Conservation (phyloP, 2,888 invertebrate genomes). For the Loripinus fragilis region DNA sequence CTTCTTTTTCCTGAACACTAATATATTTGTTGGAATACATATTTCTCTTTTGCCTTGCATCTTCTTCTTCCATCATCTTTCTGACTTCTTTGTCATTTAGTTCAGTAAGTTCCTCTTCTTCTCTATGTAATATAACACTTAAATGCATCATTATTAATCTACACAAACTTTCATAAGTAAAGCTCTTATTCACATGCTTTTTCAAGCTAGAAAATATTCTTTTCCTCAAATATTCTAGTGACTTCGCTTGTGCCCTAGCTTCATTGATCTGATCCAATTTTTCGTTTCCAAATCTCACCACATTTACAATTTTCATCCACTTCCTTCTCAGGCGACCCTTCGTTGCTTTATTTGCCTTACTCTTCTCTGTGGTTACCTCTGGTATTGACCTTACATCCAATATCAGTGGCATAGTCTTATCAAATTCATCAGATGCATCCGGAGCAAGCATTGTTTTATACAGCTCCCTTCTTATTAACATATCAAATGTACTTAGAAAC, state of each 20-base stretch:
- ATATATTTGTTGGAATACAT: not conserved
- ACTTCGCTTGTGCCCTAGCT: not conserved
- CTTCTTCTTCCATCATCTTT: not conserved
- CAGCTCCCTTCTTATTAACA: conserved; percentile 7
- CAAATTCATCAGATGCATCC: not conserved
- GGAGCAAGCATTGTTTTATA: conserved; percentile 7
- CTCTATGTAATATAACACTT: not conserved
- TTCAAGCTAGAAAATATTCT: not conserved
- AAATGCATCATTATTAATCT: not conserved
- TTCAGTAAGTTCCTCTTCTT: not conserved
- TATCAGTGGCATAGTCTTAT: not conserved
- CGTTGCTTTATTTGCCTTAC: not conserved
- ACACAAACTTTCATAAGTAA: not conserved
- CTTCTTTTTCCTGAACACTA: not conserved
- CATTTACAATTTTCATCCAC: not conserved
- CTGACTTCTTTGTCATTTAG: not conserved
- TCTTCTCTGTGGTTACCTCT: not conserved
- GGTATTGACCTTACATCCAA: not conserved
- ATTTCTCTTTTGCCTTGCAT: not conserved
- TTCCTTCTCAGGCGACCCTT: not conserved
- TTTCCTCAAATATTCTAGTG: not conserved
- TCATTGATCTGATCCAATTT: not conserved
- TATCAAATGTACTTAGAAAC: conserved; percentile 16
- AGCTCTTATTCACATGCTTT: not conserved
- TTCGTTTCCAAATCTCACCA: not conserved